A percentile compares a stretch with the other conserved stretches of the same genome.
phyloP scores from a whole-genome alignment of 2,888 invertebrate genomes.

The Pardosa pseudoannulata region DNA sequence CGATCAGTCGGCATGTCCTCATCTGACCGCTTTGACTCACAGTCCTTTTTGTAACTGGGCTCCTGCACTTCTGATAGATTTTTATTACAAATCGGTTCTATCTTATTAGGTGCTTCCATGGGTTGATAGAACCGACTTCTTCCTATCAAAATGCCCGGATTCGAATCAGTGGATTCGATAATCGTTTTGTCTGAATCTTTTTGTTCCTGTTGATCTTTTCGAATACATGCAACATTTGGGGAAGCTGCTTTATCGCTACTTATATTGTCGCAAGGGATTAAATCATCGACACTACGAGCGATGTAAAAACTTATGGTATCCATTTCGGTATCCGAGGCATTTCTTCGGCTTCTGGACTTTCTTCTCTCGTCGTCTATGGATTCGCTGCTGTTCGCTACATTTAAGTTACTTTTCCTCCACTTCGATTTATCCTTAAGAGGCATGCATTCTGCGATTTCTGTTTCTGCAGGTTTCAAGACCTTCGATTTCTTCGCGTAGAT shows the following conservation, averaged over 20 bases:
- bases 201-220: background rate
- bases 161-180: background rate
- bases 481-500: constrained; percentile 65
- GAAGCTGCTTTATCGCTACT: background rate
- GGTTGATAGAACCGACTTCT: constrained; percentile 57
- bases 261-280: background rate
- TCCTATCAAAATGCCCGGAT: constrained; percentile 27
- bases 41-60: background rate
- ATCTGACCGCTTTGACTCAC: background rate
- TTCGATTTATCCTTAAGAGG: constrained; percentile 86
- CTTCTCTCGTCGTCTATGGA: constrained; percentile 84
- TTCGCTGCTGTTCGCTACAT: constrained; percentile 82
- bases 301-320: constrained; percentile 64
- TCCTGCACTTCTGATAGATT: constrained; percentile 11
- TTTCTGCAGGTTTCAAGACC: constrained; percentile 12
- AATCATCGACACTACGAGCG: background rate
- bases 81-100: constrained; percentile 22
- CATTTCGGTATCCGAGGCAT: constrained; percentile 47
- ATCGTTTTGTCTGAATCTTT: too few relatives aligned
- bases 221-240: background rate
- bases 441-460: constrained; percentile 58
- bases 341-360: constrained; percentile 76
- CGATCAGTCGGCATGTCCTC: constrained; percentile 21
- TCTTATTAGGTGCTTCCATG: constrained; percentile 46
- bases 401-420: constrained; percentile 83